Conservation (phyloP, 2,113 vertebrate species). For the Lutjanus erythropterus region DNA sequence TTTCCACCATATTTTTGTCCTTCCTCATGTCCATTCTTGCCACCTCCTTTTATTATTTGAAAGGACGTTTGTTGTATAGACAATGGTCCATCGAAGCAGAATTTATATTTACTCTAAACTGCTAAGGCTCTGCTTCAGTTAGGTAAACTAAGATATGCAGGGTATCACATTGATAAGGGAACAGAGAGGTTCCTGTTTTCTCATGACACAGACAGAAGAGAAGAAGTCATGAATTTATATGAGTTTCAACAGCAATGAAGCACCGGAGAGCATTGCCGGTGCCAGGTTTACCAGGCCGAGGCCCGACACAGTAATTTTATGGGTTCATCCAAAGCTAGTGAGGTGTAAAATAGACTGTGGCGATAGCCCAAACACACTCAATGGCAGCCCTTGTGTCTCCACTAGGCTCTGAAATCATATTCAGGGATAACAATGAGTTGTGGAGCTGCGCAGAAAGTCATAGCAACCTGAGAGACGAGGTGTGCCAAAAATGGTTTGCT, state of each 20-base stretch:
- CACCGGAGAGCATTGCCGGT: constrained; percentile 44
- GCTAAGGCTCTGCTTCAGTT: constrained; percentile 15
- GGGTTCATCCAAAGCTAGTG: constrained; percentile 81
- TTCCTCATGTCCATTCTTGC: constrained; percentile 7
- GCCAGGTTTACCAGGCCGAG: constrained; percentile 69
- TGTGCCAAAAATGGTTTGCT: constrained; percentile 32
- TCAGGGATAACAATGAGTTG: constrained; percentile 63
- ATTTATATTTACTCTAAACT: constrained; percentile 25
- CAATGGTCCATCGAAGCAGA: constrained; percentile 5
- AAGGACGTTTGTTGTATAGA: constrained; percentile 8
- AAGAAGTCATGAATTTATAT: constrained; percentile 81
- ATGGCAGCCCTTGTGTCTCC: constrained; percentile 68
- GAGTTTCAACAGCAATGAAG: constrained; percentile 65
- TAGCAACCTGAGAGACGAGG: constrained; percentile 10
- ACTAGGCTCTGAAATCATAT: constrained; percentile 71
- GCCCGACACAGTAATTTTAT: constrained; percentile 70
- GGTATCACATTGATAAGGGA: constrained; percentile 40
- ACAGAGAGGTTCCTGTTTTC: constrained; percentile 56
- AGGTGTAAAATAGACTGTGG: constrained; percentile 84
- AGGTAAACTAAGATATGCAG: constrained; percentile 33
- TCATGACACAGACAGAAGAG: constrained; percentile 61
- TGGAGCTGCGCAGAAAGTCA: constrained; percentile 45
- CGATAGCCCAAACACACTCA: constrained; percentile 69
- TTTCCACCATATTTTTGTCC: constrained; percentile 17
- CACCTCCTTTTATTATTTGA: constrained; percentile 19